Conservation (phyloP, 2,888 invertebrate species). For the Drosophila borealis region DNA sequence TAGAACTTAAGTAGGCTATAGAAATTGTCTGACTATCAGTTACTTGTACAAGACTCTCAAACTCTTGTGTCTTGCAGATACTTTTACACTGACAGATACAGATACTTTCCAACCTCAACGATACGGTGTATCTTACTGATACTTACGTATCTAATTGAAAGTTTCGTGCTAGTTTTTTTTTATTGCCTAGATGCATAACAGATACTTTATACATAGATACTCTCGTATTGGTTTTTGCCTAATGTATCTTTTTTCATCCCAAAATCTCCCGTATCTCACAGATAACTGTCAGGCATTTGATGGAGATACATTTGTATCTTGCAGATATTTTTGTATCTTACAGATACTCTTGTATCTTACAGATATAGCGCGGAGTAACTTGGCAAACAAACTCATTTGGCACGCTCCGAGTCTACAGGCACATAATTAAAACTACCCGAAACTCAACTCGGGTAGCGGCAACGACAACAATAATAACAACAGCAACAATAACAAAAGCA, state of each 20-base stretch:
- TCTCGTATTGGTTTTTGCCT: not conserved
- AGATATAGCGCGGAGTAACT: not conserved
- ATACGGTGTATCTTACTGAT: too few species aligned
- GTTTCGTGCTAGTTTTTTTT: not conserved
- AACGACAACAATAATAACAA: conserved; percentile 5
- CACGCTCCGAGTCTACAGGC: conserved; percentile 12
- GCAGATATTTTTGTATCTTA: not conserved
- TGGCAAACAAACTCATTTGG: conserved; percentile 36
- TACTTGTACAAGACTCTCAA: not conserved
- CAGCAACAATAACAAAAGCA: conserved; percentile 10
- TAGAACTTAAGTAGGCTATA: not conserved
- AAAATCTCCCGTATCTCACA: not conserved
- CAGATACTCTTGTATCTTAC: not conserved
- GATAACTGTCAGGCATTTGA: too few species aligned
- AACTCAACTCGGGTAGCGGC: conserved; percentile 17
- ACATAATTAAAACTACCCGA: conserved; percentile 56
- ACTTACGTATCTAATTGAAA: not conserved
- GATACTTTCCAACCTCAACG: too few species aligned
- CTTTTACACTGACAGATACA: too few species aligned
- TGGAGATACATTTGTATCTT: not conserved
- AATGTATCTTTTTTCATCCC: not conserved
- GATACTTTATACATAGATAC: not conserved
- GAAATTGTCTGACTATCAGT: too few species aligned
- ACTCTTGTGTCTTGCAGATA: not conserved
- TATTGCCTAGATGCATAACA: not conserved